A percentile compares a stretch with the other conserved stretches of the same genome.
These are phyloP conservation scores for Punctoribates punctum DNA, from an alignment of 2,888 invertebrate species.

Conservation along the genomic window DNA sequence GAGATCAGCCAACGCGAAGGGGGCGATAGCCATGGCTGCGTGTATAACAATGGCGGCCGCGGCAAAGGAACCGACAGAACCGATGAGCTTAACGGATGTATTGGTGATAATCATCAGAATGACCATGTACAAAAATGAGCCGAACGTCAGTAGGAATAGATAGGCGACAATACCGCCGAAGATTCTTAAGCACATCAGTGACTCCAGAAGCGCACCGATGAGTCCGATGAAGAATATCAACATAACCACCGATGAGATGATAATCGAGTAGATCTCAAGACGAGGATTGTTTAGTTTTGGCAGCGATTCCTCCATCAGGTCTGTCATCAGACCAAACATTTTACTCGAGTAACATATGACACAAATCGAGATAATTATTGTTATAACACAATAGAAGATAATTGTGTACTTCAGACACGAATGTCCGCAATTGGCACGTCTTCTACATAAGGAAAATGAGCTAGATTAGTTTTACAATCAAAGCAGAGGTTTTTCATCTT, in stretches of 20 bases:
- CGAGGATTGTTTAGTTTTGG: slow-evolving; percentile 28
- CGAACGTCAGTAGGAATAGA: slow-evolving; percentile 39
- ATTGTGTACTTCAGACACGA: slow-evolving; percentile 39
- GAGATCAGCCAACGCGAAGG: slow-evolving; percentile 41
- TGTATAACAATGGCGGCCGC: slow-evolving; percentile 38
- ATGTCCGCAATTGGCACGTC: slow-evolving; percentile 40
- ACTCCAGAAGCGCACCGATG: slow-evolving; percentile 38
- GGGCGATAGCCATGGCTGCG: slow-evolving; percentile 39
- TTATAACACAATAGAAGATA: slow-evolving; percentile 37
- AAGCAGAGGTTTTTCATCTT: neutral
- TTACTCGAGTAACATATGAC: slow-evolving; percentile 39
- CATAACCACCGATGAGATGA: slow-evolving; percentile 33
- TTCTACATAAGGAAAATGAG: neutral
- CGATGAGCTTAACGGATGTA: slow-evolving; percentile 13
- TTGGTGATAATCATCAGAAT: slow-evolving; percentile 35
- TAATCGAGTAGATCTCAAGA: slow-evolving; percentile 26
- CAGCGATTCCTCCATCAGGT: slow-evolving; percentile 14
- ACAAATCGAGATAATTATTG: slow-evolving; percentile 39
- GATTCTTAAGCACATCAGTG: slow-evolving; percentile 33
- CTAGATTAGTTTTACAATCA: neutral
- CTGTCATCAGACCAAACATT: slow-evolving; percentile 37
- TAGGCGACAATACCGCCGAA: slow-evolving; percentile 41
- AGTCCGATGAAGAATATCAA: slow-evolving; percentile 40
- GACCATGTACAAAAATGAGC: slow-evolving; percentile 30
- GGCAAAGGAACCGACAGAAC: slow-evolving; percentile 28